These are phyloP conservation scores for Panurus biarmicus DNA, from an alignment of 2,113 vertebrate species.

Conservation along the genomic window DNA sequence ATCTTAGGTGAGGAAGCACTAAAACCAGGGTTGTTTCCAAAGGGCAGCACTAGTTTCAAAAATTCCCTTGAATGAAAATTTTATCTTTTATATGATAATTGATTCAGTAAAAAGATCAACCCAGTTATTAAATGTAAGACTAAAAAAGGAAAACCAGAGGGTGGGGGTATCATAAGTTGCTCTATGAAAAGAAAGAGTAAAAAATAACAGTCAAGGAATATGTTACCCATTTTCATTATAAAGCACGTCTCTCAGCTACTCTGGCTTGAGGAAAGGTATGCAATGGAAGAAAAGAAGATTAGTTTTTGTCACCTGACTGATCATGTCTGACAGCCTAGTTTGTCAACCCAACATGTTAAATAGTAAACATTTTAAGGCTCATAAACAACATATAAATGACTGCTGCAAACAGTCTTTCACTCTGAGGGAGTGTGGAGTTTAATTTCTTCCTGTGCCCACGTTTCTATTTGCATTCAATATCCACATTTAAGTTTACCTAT, in stretches of 20 bases:
- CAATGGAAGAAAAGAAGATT: neutral
- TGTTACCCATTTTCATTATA: neutral
- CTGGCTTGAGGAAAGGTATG: neutral
- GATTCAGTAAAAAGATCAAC: conserved; percentile 7
- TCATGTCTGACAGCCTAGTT: conserved; percentile 5
- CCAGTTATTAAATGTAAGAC: neutral
- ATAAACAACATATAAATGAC: neutral
- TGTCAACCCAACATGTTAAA: conserved; percentile 7
- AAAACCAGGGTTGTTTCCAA: conserved; percentile 23
- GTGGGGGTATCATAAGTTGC: neutral
- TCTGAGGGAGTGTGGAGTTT: neutral
- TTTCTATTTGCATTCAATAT: neutral
- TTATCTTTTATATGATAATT: conserved; percentile 51
- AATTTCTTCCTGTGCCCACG: neutral
- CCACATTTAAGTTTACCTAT: neutral
- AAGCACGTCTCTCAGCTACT: neutral
- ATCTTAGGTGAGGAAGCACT: neutral
- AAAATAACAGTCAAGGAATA: neutral
- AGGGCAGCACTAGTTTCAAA: neutral
- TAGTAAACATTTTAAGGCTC: neutral
- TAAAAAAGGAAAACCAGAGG: neutral
- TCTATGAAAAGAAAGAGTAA: neutral
- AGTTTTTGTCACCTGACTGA: neutral
- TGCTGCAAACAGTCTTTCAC: neutral
- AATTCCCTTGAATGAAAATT: conserved; percentile 30